Evolutionary conservation across 2,797 vertebrate genomes (phyloP), one percentile per base, ranked within the genome.

Genomic region (Lophotriccus pileatus): DNA sequence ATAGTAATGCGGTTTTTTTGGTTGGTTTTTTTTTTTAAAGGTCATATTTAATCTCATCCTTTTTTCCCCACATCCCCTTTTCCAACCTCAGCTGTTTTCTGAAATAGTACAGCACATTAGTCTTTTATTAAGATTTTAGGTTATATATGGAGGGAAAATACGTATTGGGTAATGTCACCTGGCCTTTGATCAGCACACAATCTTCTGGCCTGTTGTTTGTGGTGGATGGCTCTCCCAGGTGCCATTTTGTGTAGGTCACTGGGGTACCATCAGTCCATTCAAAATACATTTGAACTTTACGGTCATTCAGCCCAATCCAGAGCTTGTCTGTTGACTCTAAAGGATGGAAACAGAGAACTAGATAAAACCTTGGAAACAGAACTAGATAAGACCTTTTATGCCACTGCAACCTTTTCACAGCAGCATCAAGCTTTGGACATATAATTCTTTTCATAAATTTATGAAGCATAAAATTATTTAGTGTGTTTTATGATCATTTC

Each of bases 251-350:
- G 94, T 98, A 99, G 10, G 98, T 98, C 14, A 99, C 99, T 1
- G 98, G 98, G 2, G 97, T 98, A 18, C 97, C 98, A 95, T 99
- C 99, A 7, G 98, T 98, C 99, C 99, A 99, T 94, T 99, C 99
- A 95, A 99, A 99, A 93, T 98, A 97, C 98, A 99, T 98, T 69
- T 98, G 98, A 87, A 97, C 97, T 93, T 95, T 98, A 79, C 93
- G 98, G 87, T 99, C 99, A 13, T 98, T 99, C 87, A 99, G 83
- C 32, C 99, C 99, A 36, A 99, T 98, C 99, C 99, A 99, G 59
- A 99, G 91, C 90, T 98, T 97, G 80, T 99, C 99, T 25, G 94
- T 97, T 7, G 97, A 50, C 74, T 97, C 99, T 99, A 49, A 67
- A 90, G 67, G 9, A 76, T 8, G 41, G 34, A 94, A 91, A 74